A percentile compares a stretch with the other conserved stretches of the same genome.
phyloP scores from a whole-genome alignment of 2,113 vertebrate species.

The Mobula birostris region DNA sequence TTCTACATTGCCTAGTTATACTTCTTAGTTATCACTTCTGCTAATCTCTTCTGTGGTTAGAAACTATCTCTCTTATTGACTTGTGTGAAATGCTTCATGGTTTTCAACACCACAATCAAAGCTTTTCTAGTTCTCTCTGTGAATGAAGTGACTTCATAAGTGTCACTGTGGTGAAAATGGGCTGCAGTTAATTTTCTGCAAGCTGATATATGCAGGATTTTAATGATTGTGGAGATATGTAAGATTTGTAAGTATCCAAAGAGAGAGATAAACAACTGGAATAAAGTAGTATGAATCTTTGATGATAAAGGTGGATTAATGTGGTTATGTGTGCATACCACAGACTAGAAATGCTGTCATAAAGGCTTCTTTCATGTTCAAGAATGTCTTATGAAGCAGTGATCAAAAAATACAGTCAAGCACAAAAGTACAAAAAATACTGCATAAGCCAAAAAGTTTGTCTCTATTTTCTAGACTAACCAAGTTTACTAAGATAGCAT shows the following conservation, averaged over 20 bases:
- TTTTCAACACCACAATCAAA: too few relatives aligned
- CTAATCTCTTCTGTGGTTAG: too few relatives aligned
- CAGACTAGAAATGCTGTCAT: neutral
- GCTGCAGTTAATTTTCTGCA: neutral
- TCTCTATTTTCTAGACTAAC: neutral
- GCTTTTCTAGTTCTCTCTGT: too few relatives aligned
- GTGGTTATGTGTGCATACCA: neutral
- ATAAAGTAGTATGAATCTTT: neutral
- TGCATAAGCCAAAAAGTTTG: neutral
- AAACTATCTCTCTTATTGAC: too few relatives aligned
- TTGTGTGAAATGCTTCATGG: too few relatives aligned
- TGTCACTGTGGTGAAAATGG: neutral
- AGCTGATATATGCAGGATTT: neutral
- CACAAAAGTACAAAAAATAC: too few relatives aligned
- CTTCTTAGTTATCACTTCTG: too few relatives aligned
- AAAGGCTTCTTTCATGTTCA: neutral
- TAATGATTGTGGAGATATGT: neutral
- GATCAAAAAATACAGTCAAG: neutral
- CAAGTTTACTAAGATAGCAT: neutral
- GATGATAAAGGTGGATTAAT: neutral
- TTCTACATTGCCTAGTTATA: neutral
- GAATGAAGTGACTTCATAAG: too few relatives aligned
- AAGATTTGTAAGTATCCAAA: neutral
- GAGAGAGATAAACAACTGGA: neutral
- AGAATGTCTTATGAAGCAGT: neutral